Evolutionary conservation across 2,113 vertebrate genomes (phyloP).

Genomic region (Pachypanchax playfairii): DNA sequence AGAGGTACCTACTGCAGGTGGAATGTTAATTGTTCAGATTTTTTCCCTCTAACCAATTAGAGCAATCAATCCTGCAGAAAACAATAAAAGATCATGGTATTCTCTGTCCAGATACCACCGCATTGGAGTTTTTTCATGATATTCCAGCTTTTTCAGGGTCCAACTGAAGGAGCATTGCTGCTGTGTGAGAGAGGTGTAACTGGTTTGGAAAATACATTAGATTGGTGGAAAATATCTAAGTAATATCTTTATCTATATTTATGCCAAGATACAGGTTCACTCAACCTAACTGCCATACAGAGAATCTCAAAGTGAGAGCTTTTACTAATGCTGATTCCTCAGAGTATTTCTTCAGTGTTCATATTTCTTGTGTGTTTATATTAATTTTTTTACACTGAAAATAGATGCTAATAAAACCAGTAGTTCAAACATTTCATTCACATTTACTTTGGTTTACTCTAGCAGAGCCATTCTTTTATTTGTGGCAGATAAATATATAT

Average conservation of each 20-base stretch:
- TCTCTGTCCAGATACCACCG: no score
- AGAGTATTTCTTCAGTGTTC: conserved; percentile 23
- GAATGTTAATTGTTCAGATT: no score
- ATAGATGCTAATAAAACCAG: not conserved
- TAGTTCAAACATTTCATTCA: conserved; percentile 7
- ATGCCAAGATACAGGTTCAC: not conserved
- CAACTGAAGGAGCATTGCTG: not conserved
- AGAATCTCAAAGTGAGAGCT: conserved; percentile 19
- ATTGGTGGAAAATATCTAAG: not conserved
- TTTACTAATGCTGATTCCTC: conserved; percentile 7
- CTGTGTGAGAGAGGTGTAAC: not conserved
- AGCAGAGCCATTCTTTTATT: not conserved
- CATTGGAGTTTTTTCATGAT: no score
- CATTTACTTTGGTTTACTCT: not conserved
- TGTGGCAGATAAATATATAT: not conserved
- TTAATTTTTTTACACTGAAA: conserved; percentile 5
- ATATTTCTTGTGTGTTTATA: conserved; percentile 17
- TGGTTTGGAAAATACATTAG: not conserved
- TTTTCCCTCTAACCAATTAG: no score
- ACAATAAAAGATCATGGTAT: no score
- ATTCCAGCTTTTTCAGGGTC: not conserved
- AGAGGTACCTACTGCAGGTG: no score
- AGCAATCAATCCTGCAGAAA: no score
- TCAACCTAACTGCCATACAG: conserved; percentile 24
- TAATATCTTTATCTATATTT: not conserved